These are phyloP conservation scores for Corynorhinus townsendii DNA, from an alignment of 2,113 vertebrate species.

Conservation along the genomic window DNA sequence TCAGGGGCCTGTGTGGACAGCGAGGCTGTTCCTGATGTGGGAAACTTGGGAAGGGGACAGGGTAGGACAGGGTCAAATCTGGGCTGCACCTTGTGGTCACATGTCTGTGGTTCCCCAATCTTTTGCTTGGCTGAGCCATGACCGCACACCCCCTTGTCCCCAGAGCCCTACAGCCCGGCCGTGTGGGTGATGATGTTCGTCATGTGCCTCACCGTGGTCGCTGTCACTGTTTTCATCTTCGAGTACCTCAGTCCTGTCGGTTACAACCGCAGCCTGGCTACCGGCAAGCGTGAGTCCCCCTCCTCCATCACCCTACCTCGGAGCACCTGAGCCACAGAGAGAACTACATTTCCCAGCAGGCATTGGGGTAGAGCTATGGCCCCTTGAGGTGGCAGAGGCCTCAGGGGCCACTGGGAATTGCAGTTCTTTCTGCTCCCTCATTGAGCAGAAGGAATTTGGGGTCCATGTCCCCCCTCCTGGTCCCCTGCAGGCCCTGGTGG, in stretches of 20 bases:
- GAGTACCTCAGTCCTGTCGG: constrained; percentile 93
- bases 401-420: background rate
- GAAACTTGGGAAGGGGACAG: background rate
- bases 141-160: background rate
- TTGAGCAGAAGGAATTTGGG: constrained; percentile 1
- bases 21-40: background rate
- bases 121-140: background rate
- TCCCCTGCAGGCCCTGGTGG: constrained; percentile 67
- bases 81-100: no score
- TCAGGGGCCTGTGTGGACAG: background rate
- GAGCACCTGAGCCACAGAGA: background rate
- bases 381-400: background rate
- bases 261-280: constrained; percentile 86
- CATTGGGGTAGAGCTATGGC: background rate
- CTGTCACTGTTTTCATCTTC: constrained; percentile 96
- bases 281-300: constrained; percentile 89
- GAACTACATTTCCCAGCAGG: constrained; percentile 22
- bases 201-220: constrained; percentile 96
- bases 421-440: background rate
- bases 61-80: background rate
- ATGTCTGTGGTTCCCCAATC: background rate
- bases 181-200: constrained; percentile 99
- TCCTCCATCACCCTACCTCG: background rate
- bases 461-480: background rate
- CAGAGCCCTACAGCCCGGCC: constrained; percentile 95